Evolutionary conservation across 1,140 invertebrate genomes (phyloP), one percentile per base, ranked within the genome.

Genomic region (Sarcophaga peregrina): DNA sequence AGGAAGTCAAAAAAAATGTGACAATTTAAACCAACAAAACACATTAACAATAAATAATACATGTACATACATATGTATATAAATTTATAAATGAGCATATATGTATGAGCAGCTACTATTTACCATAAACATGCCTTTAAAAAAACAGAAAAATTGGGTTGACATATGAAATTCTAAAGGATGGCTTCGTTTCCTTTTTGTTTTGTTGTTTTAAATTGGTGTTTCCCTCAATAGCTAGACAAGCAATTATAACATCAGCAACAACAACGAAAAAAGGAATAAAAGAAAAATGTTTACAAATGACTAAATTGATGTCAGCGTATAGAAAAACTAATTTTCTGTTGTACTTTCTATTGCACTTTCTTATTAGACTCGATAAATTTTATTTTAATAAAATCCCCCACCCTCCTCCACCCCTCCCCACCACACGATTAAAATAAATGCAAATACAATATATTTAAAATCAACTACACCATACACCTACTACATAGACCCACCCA

Each of bases 1-100:
- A 37, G 25, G 25, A 37, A 37, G 25, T 37, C n/a, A n/a, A n/a
- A n/a, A n/a, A n/a, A n/a, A n/a, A n/a, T n/a, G 20, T 68, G 62
- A 68, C 62, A 68, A 68, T 68, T 20, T 68, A 20, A 68, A 68
- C 62, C 62, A 20, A 20, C n/a, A 68, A n/a, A 68, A 68, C n/a
- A 68, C 5, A 37, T 37, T 37, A 62, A 62, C 15, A 62, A 62
- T 15, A 15, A 7, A 15, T 15, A 62, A 7, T 2, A 5, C 2
- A 15, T 1, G 54, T 15, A 20, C 20, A 20, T 20, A 68, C 20
- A 20, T 20, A 68, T 68, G 20, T 20, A 68, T 37, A 37, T 37
- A 4, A 37, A 37, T 37, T 20, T 68, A 68, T 68, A 68, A 8
- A 68, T 37, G 25, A 37, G 25, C 25, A 37, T 37, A 37, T 37